phyloP scores from a whole-genome alignment of 2,888 invertebrate genomes.

The Leptinotarsa rubiginosa region DNA sequence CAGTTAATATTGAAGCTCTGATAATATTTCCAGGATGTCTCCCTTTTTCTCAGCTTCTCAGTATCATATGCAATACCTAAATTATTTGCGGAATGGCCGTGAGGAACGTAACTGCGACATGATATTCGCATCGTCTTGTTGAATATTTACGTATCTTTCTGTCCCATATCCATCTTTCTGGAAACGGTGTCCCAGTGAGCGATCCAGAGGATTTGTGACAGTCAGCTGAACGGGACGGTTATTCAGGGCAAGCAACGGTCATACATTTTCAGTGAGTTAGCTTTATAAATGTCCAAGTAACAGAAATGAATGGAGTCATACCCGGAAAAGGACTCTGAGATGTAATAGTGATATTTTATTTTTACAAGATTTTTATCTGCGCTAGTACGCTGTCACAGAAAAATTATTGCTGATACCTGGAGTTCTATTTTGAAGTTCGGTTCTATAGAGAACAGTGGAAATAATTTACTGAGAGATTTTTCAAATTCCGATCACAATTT shows the following conservation, averaged over 20 bases:
- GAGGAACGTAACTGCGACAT: neutral
- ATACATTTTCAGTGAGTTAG: conserved; percentile 6
- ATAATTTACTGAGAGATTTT: too few relatives aligned
- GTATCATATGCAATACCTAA: too few relatives aligned
- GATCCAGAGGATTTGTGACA: neutral
- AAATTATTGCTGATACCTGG: too few relatives aligned
- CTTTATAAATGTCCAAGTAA: conserved; percentile 7
- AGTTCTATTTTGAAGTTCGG: too few relatives aligned
- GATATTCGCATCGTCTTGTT: neutral
- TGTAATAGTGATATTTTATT: too few relatives aligned
- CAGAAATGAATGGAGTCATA: neutral
- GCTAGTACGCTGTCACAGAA: too few relatives aligned
- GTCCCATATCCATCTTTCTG: neutral
- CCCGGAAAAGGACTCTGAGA: neutral
- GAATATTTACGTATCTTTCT: neutral
- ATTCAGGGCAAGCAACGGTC: conserved; percentile 12
- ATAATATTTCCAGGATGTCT: too few relatives aligned
- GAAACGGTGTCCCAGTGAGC: neutral
- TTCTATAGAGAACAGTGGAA: too few relatives aligned
- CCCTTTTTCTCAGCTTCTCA: too few relatives aligned
- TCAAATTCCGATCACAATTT: too few relatives aligned
- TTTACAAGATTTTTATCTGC: too few relatives aligned
- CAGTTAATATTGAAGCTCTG: too few relatives aligned
- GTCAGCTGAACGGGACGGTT: conserved; percentile 13
- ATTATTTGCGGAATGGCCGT: neutral